A percentile compares a stretch with the other conserved stretches of the same genome.
phyloP scores from a whole-genome alignment of 2,797 vertebrate genomes.

The Dryobates pubescens region DNA sequence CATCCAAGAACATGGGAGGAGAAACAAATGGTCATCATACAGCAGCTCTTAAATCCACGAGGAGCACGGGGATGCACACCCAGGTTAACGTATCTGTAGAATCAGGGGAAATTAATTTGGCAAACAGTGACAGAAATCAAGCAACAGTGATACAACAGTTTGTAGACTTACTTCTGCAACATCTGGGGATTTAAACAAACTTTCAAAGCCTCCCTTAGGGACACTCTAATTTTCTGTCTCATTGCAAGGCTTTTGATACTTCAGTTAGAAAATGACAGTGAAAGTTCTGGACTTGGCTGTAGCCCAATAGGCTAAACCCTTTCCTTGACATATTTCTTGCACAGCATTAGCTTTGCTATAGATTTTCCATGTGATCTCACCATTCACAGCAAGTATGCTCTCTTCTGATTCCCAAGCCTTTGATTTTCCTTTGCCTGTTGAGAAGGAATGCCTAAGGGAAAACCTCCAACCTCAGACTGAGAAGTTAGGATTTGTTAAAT shows the following conservation, averaged over 20 bases:
- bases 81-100: neutral
- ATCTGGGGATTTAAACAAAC: neutral
- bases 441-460: constrained; percentile 12
- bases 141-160: neutral
- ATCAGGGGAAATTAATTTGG: neutral
- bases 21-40: accelerated
- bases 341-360: neutral
- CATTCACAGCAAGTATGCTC: neutral
- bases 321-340: neutral
- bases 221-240: neutral
- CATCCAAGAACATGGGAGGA: neutral
- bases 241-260: neutral
- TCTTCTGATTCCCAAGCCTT: neutral
- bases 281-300: neutral
- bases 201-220: neutral
- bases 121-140: neutral
- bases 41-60: neutral
- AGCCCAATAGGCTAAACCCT: neutral
- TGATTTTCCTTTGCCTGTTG: neutral
- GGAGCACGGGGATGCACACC: neutral
- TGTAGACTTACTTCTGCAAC: neutral
- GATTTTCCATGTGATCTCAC: neutral
- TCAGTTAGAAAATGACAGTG: neutral
- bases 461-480: neutral
- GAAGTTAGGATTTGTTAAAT: neutral